These are phyloP conservation scores for Trypoxylus dichotomus DNA, from an alignment of 1,140 invertebrate species.

Conservation along the genomic window DNA sequence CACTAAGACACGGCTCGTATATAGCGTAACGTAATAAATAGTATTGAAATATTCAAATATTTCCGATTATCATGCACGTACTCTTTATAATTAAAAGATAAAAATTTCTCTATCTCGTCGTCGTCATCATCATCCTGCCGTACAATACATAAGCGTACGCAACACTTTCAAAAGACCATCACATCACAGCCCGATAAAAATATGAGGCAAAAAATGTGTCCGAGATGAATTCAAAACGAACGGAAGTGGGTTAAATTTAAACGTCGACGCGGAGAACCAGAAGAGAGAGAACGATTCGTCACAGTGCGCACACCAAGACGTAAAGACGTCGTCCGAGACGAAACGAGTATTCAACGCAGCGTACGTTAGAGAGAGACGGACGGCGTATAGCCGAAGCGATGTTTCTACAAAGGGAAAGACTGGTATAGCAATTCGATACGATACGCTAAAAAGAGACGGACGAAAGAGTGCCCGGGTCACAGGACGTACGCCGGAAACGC, in stretches of 20 bases:
- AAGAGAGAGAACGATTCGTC: conserved; percentile 1
- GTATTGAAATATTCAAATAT: background rate
- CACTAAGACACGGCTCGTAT: too few species aligned
- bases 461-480: conserved; percentile 34
- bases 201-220: conserved; percentile 8
- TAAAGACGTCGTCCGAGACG: conserved; percentile 4
- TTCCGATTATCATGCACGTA: background rate
- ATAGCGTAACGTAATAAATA: too few species aligned
- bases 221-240: conserved; percentile 24
- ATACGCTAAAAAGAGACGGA: background rate
- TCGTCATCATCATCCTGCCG: background rate
- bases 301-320: background rate
- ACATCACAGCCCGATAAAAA: conserved; percentile 6
- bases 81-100: background rate
- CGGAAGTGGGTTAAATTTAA: conserved; percentile 25
- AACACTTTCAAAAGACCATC: background rate
- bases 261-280: conserved; percentile 20
- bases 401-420: background rate
- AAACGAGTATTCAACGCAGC: background rate
- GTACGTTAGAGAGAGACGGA: background rate
- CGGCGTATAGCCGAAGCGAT: background rate
- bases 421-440: background rate
- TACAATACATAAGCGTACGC: background rate
- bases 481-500: conserved; percentile 43
- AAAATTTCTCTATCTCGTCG: background rate